Evolutionary conservation across 2,797 vertebrate genomes (phyloP).

Genomic region (Helicolenus hilgendorfi): DNA sequence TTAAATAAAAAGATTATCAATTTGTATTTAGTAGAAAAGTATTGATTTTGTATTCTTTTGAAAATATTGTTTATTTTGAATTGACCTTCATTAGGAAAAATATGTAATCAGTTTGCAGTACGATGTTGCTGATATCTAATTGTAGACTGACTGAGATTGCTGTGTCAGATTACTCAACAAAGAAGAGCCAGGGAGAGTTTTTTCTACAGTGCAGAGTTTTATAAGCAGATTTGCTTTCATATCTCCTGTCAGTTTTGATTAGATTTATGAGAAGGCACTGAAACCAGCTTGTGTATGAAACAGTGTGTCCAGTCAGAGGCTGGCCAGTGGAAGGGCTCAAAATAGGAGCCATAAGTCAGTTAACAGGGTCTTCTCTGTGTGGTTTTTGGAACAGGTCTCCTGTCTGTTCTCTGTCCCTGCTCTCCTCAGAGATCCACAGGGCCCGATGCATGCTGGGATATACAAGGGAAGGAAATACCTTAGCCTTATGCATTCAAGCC

Average conservation of each 20-base stretch:
- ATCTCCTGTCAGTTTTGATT: constrained; percentile 49
- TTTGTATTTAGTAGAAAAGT: not conserved
- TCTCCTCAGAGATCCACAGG: constrained; percentile 66
- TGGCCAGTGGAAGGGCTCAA: constrained; percentile 57
- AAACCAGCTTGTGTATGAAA: constrained; percentile 50
- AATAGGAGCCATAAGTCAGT: constrained; percentile 69
- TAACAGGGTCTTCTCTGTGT: constrained; percentile 85
- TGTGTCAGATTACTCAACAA: not conserved
- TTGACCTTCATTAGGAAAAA: not conserved
- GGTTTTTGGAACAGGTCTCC: constrained; percentile 81
- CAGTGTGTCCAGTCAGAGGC: constrained; percentile 68
- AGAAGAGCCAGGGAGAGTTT: not conserved
- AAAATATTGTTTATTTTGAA: not conserved
- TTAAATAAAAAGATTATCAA: not conserved
- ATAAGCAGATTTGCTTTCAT: constrained; percentile 47
- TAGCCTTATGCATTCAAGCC: constrained; percentile 21
- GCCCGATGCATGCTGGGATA: constrained; percentile 79
- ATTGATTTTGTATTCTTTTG: not conserved
- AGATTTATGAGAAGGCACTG: constrained; percentile 23
- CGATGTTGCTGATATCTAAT: not conserved
- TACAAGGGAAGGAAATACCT: constrained; percentile 77
- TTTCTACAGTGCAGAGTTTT: not conserved
- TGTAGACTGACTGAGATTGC: not conserved
- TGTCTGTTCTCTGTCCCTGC: constrained; percentile 84
- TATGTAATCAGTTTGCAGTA: not conserved